Conservation (phyloP, 2,113 vertebrate species). For the Centropus bengalensis region DNA sequence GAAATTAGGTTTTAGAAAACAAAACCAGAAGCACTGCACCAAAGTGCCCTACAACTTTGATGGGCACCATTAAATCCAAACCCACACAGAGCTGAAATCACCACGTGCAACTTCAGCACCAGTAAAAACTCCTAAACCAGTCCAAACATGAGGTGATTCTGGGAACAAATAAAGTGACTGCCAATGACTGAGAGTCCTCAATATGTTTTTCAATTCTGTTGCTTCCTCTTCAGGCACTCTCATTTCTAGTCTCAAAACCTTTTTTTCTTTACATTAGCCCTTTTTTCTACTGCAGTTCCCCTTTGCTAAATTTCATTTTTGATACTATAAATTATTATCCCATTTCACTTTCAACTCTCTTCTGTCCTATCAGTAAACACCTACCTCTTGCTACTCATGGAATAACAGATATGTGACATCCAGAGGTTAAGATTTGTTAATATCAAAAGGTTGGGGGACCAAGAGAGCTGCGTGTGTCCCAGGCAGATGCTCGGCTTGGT, state of each 20-base stretch:
- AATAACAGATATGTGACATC: neutral
- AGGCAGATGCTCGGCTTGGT: neutral
- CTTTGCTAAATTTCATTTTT: neutral
- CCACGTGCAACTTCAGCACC: neutral
- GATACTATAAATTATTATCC: fast-evolving
- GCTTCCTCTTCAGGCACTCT: neutral
- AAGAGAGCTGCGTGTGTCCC: neutral
- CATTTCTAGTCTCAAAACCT: neutral
- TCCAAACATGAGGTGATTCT: neutral
- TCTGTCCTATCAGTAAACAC: neutral
- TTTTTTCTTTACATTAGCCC: neutral
- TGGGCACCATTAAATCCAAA: neutral
- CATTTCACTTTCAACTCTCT: neutral
- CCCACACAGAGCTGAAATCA: neutral
- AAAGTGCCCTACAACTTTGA: neutral
- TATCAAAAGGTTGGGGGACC: too few species aligned
- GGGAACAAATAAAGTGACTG: neutral
- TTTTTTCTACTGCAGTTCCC: neutral
- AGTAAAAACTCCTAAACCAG: neutral
- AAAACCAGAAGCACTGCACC: neutral
- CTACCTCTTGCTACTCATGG: neutral
- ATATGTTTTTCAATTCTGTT: neutral
- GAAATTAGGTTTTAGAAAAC: neutral
- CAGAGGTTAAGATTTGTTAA: too few species aligned
- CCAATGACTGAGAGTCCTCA: neutral